Conservation (phyloP, 2,888 invertebrate genomes). For the Hybos culiciformis region DNA sequence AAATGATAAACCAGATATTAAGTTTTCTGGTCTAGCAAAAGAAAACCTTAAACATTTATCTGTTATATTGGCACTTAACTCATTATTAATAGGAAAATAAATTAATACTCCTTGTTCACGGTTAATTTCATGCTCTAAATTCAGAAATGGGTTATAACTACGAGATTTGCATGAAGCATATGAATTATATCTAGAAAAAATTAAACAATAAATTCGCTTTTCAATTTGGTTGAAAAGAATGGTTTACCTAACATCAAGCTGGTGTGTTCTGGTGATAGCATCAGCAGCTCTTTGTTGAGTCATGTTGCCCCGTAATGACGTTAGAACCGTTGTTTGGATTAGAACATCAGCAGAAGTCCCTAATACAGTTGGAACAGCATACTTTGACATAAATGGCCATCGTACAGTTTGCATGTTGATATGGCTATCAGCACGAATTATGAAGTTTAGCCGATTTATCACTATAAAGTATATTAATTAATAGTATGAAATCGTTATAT, state of each 20-base stretch:
- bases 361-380: conserved; percentile 41
- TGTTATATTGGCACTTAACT: conserved; percentile 27
- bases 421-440: conserved; percentile 45
- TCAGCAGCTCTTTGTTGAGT: conserved; percentile 44
- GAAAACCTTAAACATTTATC: conserved; percentile 27
- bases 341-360: conserved; percentile 43
- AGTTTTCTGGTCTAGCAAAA: conserved; percentile 30
- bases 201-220: neutral
- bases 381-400: conserved; percentile 41
- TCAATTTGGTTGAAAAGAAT: no score
- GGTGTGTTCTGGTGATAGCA: conserved; percentile 45
- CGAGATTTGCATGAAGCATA: conserved; percentile 38
- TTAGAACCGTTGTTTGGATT: conserved; percentile 39
- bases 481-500: no score
- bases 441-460: conserved; percentile 40
- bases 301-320: conserved; percentile 55
- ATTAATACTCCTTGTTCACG: conserved; percentile 55
- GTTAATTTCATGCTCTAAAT: conserved; percentile 49
- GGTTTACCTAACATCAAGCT: conserved; percentile 43
- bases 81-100: conserved; percentile 46
- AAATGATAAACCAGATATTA: conserved; percentile 33
- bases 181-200: conserved; percentile 37
- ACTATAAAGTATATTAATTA: no score
- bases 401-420: conserved; percentile 45
- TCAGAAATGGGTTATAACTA: conserved; percentile 48